Conservation (phyloP, 2,888 invertebrate genomes). For the Deilephila elpenor region DNA sequence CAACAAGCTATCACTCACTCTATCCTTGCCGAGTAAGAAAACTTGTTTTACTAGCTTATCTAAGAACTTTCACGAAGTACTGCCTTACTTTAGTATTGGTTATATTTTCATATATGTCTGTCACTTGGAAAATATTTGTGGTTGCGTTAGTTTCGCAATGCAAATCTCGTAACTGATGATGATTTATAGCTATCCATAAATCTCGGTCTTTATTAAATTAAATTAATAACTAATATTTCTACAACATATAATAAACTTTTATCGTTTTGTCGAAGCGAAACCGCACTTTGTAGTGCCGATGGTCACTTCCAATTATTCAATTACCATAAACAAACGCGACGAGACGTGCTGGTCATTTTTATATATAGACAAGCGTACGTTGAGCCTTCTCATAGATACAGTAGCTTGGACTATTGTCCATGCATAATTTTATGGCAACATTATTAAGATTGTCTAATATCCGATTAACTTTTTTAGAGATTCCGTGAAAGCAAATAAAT, state of each 20-base stretch:
- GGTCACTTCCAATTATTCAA: conserved; percentile 56
- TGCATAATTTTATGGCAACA: neutral
- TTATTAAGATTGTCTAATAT: neutral
- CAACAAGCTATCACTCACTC: no score
- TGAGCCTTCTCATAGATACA: conserved; percentile 37
- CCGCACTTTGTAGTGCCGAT: conserved; percentile 51
- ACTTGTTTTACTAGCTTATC: no score
- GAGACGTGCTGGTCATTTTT: conserved; percentile 46
- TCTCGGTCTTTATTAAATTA: neutral
- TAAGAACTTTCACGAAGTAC: no score
- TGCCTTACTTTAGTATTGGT: no score
- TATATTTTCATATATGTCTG: no score
- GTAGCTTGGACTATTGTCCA: neutral
- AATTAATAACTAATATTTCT: neutral
- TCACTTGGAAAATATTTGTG: no score
- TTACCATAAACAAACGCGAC: conserved; percentile 50
- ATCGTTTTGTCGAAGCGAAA: conserved; percentile 45
- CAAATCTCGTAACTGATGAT: no score
- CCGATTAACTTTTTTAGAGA: no score
- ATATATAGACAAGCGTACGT: conserved; percentile 41
- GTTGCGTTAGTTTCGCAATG: no score
- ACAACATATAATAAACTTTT: conserved; percentile 42
- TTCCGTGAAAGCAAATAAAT: no score
- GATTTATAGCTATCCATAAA: neutral
- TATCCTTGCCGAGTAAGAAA: no score